phyloP scores from a whole-genome alignment of 30 jellyfish, hydroid and myxozoan genomes.

The Hydractinia symbiolongicarpus region DNA sequence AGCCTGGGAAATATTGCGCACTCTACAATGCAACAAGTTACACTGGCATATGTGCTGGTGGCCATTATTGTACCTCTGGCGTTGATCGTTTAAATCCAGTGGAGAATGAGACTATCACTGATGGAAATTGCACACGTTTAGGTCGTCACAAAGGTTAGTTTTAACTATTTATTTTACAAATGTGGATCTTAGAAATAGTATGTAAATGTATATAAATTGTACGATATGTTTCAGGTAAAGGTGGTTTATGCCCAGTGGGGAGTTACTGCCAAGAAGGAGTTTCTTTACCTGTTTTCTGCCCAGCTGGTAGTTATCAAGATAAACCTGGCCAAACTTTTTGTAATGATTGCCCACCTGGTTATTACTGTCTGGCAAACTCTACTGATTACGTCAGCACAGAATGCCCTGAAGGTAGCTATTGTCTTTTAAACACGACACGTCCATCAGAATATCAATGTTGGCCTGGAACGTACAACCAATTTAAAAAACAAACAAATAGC shows the following conservation, averaged over 20 bases:
- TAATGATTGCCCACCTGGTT: slow-evolving; percentile 87
- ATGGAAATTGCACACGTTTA: slow-evolving; percentile 8
- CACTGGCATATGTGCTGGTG: slow-evolving; percentile 76
- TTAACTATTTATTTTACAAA: not conserved
- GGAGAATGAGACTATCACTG: slow-evolving; percentile 9
- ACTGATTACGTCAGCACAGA: slow-evolving; percentile 38
- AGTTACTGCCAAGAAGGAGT: slow-evolving; percentile 83
- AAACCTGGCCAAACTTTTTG: slow-evolving; percentile 74
- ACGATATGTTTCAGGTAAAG: slow-evolving; percentile 44
- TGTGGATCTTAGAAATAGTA: not conserved
- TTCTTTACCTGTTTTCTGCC: slow-evolving; percentile 74
- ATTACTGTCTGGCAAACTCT: slow-evolving; percentile 73
- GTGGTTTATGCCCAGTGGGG: slow-evolving; percentile 97
- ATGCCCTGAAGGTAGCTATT: slow-evolving; percentile 92
- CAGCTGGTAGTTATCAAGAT: slow-evolving; percentile 95
- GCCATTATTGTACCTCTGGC: slow-evolving; percentile 76
- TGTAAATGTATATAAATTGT: not conserved
- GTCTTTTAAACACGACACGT: slow-evolving; percentile 85
- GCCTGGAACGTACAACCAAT: slow-evolving; percentile 91
- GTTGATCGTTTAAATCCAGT: slow-evolving; percentile 83
- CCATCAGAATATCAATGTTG: slow-evolving; percentile 73
- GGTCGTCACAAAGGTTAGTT: slow-evolving; percentile 22
- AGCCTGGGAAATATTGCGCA: slow-evolving; percentile 78
- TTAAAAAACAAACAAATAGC: slow-evolving; percentile 42
- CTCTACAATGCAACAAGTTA: slow-evolving; percentile 62